Evolutionary conservation across 2,797 vertebrate genomes (phyloP).

Genomic region (Microchirus variegatus): DNA sequence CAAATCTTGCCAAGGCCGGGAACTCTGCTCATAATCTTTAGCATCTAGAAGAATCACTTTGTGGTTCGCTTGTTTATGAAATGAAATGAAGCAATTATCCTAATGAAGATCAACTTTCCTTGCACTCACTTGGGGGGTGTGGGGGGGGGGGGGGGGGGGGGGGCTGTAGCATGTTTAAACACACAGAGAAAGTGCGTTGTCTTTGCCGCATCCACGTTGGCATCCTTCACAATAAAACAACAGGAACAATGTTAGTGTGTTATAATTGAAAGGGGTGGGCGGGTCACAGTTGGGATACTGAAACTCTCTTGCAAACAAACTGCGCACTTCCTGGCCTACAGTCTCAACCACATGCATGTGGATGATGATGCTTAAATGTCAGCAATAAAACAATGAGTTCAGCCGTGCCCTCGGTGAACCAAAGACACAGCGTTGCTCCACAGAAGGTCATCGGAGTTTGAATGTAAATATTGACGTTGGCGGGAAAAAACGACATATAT

Average conservation of each 20-base stretch:
- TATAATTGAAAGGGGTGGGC: conserved; percentile 18
- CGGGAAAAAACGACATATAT: conserved; percentile 26
- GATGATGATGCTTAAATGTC: conserved; percentile 79
- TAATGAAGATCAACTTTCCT: conserved; percentile 69
- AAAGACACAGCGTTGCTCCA: conserved; percentile 55
- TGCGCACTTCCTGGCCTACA: conserved; percentile 75
- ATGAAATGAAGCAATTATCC: conserved; percentile 72
- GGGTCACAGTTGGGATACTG: conserved; percentile 46
- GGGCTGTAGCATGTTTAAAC: conserved; percentile 38
- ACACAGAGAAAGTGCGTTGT: conserved; percentile 32
- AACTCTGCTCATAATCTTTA: conserved; percentile 61
- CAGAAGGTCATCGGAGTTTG: conserved; percentile 47
- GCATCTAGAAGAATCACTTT: conserved; percentile 67
- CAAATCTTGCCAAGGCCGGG: conserved; percentile 71
- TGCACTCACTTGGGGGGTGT: conserved; percentile 13
- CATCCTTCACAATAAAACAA: conserved; percentile 46
- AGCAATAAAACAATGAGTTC: conserved; percentile 60
- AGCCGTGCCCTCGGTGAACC: conserved; percentile 39
- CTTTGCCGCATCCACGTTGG: conserved; percentile 20
- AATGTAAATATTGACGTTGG: conserved; percentile 34
- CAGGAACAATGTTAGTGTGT: conserved; percentile 32
- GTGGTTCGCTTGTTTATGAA: conserved; percentile 66
- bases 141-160: conserved; percentile 7
- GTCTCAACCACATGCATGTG: conserved; percentile 77
- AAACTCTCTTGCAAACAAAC: conserved; percentile 57